Percentiles rank a stretch among this genome's conserved stretches.
Evolutionary conservation across 2,113 vertebrate species (phyloP).

Genomic region (Origma solitaria): DNA sequence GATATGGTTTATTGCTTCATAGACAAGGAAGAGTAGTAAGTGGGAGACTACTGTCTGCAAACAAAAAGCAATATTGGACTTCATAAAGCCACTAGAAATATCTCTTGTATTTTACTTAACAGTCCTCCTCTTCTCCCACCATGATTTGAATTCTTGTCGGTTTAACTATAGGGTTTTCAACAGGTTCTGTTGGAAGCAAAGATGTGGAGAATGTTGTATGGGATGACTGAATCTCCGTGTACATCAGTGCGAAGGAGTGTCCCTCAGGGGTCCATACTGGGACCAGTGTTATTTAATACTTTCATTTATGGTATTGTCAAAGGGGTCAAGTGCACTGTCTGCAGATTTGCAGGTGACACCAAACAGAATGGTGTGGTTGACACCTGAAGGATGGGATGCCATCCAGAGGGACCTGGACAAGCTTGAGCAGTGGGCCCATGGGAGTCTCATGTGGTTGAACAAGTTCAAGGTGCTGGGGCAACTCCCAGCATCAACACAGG

Average conservation of each 20-base stretch:
- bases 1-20: not conserved
- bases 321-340: not conserved
- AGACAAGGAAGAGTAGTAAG: not conserved
- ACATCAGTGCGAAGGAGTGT: not conserved
- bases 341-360: not conserved
- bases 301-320: not conserved
- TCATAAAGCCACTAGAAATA: not conserved
- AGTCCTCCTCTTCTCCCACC: not conserved
- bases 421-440: not conserved
- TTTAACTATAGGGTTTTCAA: not conserved
- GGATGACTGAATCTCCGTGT: not conserved
- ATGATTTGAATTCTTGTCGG: not conserved
- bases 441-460: not conserved
- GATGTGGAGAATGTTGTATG: not conserved
- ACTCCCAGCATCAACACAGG: fast-evolving
- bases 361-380: not conserved
- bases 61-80: not conserved
- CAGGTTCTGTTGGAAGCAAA: not conserved
- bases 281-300: not conserved
- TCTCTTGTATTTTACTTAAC: not conserved
- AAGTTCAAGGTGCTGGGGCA: not conserved
- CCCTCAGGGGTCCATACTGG: not conserved
- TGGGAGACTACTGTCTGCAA: not conserved
- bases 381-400: not conserved
- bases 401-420: not conserved